Conservation (phyloP, 2,797 vertebrate genomes). For the Anguilla anguilla region DNA sequence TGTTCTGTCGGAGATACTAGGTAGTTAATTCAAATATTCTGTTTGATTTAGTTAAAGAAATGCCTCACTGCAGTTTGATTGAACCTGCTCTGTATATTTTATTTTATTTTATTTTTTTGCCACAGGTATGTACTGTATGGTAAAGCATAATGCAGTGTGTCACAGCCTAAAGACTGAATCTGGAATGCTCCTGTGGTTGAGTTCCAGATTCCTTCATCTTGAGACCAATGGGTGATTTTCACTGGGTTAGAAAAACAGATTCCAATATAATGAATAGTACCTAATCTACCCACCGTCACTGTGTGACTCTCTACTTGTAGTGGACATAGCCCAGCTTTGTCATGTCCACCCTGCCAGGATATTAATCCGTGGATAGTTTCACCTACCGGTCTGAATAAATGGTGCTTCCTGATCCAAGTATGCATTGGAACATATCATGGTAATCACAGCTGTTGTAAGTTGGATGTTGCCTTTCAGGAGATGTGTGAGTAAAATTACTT, state of each 20-base stretch:
- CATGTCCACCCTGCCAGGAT: background rate
- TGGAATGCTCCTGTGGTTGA: too few species aligned
- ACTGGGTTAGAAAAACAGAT: background rate
- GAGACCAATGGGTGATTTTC: background rate
- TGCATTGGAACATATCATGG: background rate
- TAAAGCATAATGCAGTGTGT: background rate
- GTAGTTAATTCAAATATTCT: too few species aligned
- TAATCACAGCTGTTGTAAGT: background rate
- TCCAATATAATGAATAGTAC: background rate
- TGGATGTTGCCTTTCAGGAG: background rate
- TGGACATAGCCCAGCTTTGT: background rate
- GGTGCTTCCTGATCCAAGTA: background rate
- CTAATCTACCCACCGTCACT: background rate
- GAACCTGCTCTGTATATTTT: background rate
- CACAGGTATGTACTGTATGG: background rate
- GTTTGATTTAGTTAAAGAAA: background rate
- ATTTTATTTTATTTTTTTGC: background rate
- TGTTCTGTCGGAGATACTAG: too few species aligned
- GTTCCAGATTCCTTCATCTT: too few species aligned
- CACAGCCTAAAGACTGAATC: background rate
- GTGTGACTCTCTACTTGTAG: background rate
- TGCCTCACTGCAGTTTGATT: background rate
- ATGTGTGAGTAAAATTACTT: background rate
- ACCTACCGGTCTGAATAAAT: background rate
- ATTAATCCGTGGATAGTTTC: background rate